Evolutionary conservation across 2,797 vertebrate genomes (phyloP).

Genomic region (Mormyrops attenuatus): DNA sequence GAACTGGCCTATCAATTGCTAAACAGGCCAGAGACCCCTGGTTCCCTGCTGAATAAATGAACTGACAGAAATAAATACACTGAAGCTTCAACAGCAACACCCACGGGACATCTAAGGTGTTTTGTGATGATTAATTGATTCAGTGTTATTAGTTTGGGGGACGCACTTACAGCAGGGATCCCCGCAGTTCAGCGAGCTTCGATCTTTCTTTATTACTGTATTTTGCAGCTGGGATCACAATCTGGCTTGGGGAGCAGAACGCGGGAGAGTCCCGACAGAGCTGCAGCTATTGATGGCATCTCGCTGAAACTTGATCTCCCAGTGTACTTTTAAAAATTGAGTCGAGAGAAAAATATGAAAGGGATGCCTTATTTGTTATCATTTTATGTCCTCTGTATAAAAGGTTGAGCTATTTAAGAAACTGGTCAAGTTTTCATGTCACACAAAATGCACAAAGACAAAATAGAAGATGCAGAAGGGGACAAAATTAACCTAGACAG

Average conservation of each 20-base stretch:
- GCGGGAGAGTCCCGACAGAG: background rate
- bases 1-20: background rate
- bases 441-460: background rate
- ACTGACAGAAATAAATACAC: background rate
- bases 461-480: background rate
- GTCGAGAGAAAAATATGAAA: background rate
- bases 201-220: background rate
- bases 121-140: slow-evolving; percentile 3
- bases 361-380: background rate
- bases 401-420: background rate
- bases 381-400: background rate
- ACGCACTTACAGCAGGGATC: background rate
- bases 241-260: background rate
- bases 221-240: background rate
- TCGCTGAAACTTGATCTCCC: background rate
- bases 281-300: background rate
- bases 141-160: slow-evolving; percentile 6
- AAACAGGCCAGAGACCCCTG: background rate
- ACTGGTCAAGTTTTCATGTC: background rate
- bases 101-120: background rate
- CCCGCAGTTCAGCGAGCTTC: background rate
- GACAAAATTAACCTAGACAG: background rate
- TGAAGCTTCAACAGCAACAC: background rate
- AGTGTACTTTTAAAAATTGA: background rate
- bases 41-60: background rate